Evolutionary conservation across 1,140 invertebrate genomes (phyloP), one percentile per base, ranked within the genome.

Genomic region (Drosophila trapezifrons): DNA sequence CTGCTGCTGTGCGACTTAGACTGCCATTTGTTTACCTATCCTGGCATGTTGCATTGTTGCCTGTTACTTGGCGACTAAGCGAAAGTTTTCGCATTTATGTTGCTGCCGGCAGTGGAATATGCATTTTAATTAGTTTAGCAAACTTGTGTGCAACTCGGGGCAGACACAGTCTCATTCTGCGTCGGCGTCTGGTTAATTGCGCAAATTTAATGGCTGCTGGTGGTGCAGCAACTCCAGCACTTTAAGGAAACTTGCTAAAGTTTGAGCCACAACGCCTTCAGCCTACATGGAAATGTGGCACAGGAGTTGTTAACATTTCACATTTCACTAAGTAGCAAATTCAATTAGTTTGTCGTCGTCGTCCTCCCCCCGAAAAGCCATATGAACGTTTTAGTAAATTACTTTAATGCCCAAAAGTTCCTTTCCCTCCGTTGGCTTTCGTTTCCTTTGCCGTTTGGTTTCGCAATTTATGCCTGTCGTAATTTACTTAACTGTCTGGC

Each of bases 271-370:
- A 69, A 38, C 18, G 51, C 35, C 57, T 49, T 42, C 62, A 63
- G 77, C 73, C 80, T 62, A 64, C 82, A 65, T 43, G 73, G 37
- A 71, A 72, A 58, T 72, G 65, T 32, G 40, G 56, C 75, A 54
- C 79, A 87, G 80, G 87, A 87, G 79, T 83, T 86, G 83, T 86
- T 86, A 86, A 86, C 83, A 86, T 86, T 87, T 87, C 84, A 87
- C 83, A 86, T 78, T 77, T 78, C 74, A 78, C 64, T 79, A 78
- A 86, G 76, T 86, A 83, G 84, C 83, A 86, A 87, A 86, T 86
- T 86, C 83, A 86, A 86, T 86, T 86, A 86, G 83, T 83, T 78
- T 59, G 56, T 76, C 46, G 45, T 76, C 73, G 37, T 59, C 25
- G 20, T 15, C 40, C 6, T 29, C 38, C 13, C 40, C 27, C 15